Evolutionary conservation across 2,888 invertebrate genomes (phyloP), one percentile per base, ranked within the genome.

Genomic region (Eueremaeus valkanovi): DNA sequence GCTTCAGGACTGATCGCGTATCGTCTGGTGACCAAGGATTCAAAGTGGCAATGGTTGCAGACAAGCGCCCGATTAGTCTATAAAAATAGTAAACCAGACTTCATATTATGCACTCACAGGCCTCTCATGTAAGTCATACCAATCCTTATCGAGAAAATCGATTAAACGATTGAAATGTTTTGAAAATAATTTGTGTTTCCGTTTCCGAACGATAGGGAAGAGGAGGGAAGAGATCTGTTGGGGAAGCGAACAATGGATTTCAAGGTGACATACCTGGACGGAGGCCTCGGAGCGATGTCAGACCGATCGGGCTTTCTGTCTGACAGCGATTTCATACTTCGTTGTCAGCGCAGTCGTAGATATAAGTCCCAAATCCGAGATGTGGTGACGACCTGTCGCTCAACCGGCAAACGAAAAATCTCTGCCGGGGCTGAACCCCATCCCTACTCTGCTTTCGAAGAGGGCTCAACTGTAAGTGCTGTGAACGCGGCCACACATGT

Each of bases 1-100:
- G 97, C 98, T 81, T 97, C 97, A 77, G 98, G 98, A 36, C 92
- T 99, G 90, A 96, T 99, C 82, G 97, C 99, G 77, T 99, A 99
- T 84, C 90, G 99, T 83, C 92, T 95, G 85, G 92, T 96, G 85
- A 93, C 93, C 80, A 95, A 95, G 84, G 92, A 94, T 79, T 90
- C 91, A 9, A 90, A 92, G 82, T 95, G 95, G 93, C 93, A 98
- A 84, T 99, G 97, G 96, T 87, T 99, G 77, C 99, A 99, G 86
- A 97, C 97, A 27, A 92, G 92, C 81, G 96, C 98, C 18, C 88
- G 98, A 79, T 89, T 99, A 80, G 95, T 98, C 80, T 99, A 98
- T 86, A 99, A 99, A 86, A 99, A 98, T 85, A 97, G 97, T 79
- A 99, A 99, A 84, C 97, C 98, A 0, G 99, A 99, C 84, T 97